Percentiles rank a stretch among this genome's conserved stretches.
These are phyloP conservation scores for Drosophila pseudoananassae DNA, from an alignment of 1,140 invertebrate species.

Conservation along the genomic window DNA sequence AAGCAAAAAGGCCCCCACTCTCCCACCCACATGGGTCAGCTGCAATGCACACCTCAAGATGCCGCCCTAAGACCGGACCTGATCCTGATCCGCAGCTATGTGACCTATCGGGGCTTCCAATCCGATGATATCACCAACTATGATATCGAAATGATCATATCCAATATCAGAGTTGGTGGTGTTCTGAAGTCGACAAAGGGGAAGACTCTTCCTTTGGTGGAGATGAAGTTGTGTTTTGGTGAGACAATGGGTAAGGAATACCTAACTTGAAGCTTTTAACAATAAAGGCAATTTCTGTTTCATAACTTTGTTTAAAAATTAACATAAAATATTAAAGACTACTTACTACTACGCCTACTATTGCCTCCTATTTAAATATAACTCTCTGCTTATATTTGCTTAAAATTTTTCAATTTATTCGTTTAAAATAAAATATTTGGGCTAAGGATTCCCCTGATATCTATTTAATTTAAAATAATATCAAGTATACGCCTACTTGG, in stretches of 20 bases:
- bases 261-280: not conserved
- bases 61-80: constrained; percentile 27
- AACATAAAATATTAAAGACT: not conserved
- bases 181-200: not conserved
- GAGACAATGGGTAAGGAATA: constrained; percentile 37
- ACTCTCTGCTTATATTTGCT: too few relatives aligned
- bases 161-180: constrained; percentile 47
- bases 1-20: constrained; percentile 1
- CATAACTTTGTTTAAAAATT: not conserved
- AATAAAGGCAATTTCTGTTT: too few relatives aligned
- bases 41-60: constrained; percentile 52
- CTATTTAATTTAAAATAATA: not conserved
- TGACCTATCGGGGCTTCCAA: constrained; percentile 18
- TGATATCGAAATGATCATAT: constrained; percentile 32
- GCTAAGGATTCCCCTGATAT: not conserved
- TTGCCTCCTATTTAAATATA: too few relatives aligned
- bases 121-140: not conserved
- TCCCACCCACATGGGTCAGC: constrained; percentile 27
- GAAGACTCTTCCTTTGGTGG: constrained; percentile 26
- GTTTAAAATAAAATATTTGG: not conserved
- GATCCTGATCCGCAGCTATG: constrained; percentile 34
- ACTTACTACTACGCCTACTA: too few relatives aligned
- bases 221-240: constrained; percentile 43
- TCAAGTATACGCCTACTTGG: constrained; percentile 3
- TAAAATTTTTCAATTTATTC: too few relatives aligned